Conservation (phyloP, 1,140 invertebrate species). For the Sarcophaga peregrina region DNA sequence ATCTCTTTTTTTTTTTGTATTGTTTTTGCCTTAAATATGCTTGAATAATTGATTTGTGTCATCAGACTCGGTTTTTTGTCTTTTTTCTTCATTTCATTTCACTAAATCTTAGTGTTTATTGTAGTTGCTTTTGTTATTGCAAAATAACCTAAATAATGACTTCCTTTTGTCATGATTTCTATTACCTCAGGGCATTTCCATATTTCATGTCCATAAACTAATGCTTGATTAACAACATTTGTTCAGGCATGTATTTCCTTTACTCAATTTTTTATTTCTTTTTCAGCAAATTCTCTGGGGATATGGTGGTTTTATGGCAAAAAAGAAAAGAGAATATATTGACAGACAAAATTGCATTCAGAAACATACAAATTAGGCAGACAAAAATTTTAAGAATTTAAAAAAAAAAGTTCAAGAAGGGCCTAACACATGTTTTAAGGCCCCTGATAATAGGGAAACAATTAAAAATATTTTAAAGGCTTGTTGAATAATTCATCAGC, state of each 20-base stretch:
- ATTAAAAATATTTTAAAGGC: too few species aligned
- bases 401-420: not conserved
- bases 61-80: not conserved
- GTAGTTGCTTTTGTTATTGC: not conserved
- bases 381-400: not conserved
- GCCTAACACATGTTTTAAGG: too few species aligned
- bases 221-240: slow-evolving; percentile 24
- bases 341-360: not conserved
- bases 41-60: slow-evolving; percentile 15
- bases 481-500: too few species aligned
- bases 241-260: slow-evolving; percentile 21
- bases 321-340: not conserved
- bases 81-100: too few species aligned
- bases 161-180: slow-evolving; percentile 25
- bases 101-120: not conserved
- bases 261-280: not conserved
- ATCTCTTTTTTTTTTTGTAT: not conserved
- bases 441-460: too few species aligned
- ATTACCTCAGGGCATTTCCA: slow-evolving; percentile 11
- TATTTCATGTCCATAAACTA: not conserved
- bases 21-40: slow-evolving; percentile 1
- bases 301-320: not conserved
- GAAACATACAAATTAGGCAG: not conserved
- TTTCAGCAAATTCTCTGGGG: slow-evolving; percentile 6
- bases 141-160: slow-evolving; percentile 25